A percentile compares a stretch with the other conserved stretches of the same genome.
Conservation (phyloP, 2,888 invertebrate genomes). For the Teleiodes luculella region DNA sequence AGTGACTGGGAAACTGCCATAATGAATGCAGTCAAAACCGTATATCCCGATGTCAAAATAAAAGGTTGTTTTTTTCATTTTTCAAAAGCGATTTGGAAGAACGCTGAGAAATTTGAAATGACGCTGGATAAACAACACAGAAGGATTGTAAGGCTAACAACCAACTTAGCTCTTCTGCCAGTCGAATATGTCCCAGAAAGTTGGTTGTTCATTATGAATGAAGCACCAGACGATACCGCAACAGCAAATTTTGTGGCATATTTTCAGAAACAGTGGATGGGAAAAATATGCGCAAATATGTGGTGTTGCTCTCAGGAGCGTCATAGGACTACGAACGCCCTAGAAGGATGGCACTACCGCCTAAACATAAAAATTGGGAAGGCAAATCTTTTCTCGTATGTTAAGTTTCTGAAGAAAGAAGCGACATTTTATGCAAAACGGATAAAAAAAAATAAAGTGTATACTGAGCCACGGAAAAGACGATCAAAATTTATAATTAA, state of each 20-base stretch:
- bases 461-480: background rate
- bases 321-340: slow-evolving; percentile 4
- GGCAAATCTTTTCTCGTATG: slow-evolving; percentile 7
- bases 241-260: background rate
- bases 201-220: slow-evolving; percentile 4
- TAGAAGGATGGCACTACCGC: slow-evolving; percentile 8
- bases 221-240: background rate
- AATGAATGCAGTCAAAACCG: background rate
- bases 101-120: background rate
- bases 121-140: slow-evolving; percentile 7
- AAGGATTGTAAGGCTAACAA: slow-evolving; percentile 1
- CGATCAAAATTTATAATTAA: background rate
- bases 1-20: background rate
- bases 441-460: background rate
- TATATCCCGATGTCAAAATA: background rate
- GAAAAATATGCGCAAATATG: background rate
- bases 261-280: slow-evolving; percentile 7
- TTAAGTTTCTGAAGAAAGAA: slow-evolving; percentile 3
- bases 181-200: slow-evolving; percentile 4
- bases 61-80: background rate
- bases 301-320: slow-evolving; percentile 6
- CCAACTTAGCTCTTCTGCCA: slow-evolving; percentile 5
- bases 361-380: slow-evolving; percentile 8
- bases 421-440: background rate
- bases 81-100: background rate